Evolutionary conservation across 37 sponge, comb jelly and placozoan genomes (phyloP).

Genomic region (Cliona cf. orientalis): DNA sequence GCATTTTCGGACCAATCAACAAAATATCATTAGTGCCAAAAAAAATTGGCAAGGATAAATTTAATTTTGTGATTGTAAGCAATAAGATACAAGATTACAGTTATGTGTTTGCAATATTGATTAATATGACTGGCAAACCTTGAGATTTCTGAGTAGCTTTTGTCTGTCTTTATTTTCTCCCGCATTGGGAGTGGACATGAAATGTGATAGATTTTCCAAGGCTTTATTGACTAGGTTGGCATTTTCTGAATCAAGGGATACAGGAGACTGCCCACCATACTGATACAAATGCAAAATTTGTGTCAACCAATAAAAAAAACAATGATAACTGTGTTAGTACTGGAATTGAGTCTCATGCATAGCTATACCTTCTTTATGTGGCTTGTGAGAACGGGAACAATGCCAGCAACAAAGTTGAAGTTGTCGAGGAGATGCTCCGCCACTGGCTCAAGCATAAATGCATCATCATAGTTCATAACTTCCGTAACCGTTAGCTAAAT

Average conservation of each 20-base stretch:
- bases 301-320: no score
- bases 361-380: background rate
- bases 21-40: background rate
- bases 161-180: conserved; percentile 58
- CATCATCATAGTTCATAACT: no score
- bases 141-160: conserved; percentile 75
- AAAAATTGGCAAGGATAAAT: background rate
- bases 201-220: background rate
- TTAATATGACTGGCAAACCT: no score
- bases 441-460: no score
- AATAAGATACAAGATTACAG: background rate
- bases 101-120: background rate
- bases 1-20: no score
- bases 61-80: background rate
- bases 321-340: background rate
- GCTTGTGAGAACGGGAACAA: no score
- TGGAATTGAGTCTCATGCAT: background rate
- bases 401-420: no score
- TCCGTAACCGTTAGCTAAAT: no score
- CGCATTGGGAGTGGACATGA: background rate
- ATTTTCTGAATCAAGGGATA: background rate
- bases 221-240: background rate
- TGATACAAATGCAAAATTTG: no score
- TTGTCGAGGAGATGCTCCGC: no score
- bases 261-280: background rate